Evolutionary conservation across 1,140 invertebrate genomes (phyloP).

Genomic region (Psix sp.): DNA sequence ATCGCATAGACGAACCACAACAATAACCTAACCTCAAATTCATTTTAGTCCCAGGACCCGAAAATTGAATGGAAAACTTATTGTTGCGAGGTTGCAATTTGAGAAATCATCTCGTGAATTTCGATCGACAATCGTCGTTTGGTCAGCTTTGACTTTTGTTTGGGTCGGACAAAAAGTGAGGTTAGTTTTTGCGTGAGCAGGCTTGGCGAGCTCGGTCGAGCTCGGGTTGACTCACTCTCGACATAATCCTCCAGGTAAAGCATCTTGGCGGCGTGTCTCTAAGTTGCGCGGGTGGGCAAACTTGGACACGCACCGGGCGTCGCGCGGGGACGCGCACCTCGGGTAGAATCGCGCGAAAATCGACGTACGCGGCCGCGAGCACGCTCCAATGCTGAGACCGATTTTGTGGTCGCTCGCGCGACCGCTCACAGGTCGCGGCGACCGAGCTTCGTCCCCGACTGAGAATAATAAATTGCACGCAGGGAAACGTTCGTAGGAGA

Average conservation of each 20-base stretch:
- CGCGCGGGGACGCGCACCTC: slow-evolving; percentile 37
- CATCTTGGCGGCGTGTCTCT: slow-evolving; percentile 79
- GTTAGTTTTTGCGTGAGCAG: slow-evolving; percentile 62
- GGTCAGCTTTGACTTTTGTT: no score
- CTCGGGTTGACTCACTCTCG: slow-evolving; percentile 87
- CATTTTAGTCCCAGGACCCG: not conserved
- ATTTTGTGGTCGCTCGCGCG: no score
- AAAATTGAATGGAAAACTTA: not conserved
- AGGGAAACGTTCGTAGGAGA: no score
- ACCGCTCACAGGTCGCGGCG: no score
- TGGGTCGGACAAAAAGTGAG: slow-evolving; percentile 33
- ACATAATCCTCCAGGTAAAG: slow-evolving; percentile 97
- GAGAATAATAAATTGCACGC: no score
- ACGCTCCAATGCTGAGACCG: no score
- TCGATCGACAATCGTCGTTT: no score
- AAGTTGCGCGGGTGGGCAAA: slow-evolving; percentile 27
- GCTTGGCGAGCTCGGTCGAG: slow-evolving; percentile 38
- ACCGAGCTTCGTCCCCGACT: no score
- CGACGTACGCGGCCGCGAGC: slow-evolving; percentile 54
- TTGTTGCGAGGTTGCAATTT: no score
- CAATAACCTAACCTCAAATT: slow-evolving; percentile 63
- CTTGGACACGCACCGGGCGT: slow-evolving; percentile 62
- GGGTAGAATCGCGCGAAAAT: slow-evolving; percentile 44
- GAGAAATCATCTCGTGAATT: no score
- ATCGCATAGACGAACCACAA: no score